These are phyloP conservation scores for Ochropleura plecta DNA, from an alignment of 2,888 invertebrate species.

Conservation along the genomic window DNA sequence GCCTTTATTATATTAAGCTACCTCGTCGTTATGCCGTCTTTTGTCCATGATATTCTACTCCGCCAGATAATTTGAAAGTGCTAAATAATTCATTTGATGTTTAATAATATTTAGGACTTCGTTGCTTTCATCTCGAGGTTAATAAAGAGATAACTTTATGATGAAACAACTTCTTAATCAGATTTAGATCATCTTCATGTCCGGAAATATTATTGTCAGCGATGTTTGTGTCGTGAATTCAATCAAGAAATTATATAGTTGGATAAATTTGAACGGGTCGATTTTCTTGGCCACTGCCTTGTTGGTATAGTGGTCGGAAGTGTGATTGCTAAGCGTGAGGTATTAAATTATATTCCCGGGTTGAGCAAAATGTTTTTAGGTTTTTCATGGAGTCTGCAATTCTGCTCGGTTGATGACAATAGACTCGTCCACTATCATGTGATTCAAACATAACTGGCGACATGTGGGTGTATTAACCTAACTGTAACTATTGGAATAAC, in stretches of 20 bases:
- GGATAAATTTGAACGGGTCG: neutral
- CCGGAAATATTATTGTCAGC: constrained; percentile 44
- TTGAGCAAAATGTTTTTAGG: no score
- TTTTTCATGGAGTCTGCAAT: no score
- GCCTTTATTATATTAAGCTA: constrained; percentile 76
- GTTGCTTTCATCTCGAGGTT: constrained; percentile 59
- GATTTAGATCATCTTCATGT: constrained; percentile 54
- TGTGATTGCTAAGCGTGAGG: no score
- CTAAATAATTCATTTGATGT: constrained; percentile 70
- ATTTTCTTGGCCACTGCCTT: no score
- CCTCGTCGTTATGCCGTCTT: constrained; percentile 69
- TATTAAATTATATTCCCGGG: no score
- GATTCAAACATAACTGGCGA: no score
- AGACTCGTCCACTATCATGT: no score
- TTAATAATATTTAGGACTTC: constrained; percentile 69
- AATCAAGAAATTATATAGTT: neutral
- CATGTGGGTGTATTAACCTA: no score
- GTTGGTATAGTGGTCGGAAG: no score
- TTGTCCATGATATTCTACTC: constrained; percentile 71
- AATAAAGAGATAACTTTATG: constrained; percentile 64
- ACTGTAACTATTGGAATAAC: no score
- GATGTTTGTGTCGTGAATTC: constrained; percentile 35
- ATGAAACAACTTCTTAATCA: constrained; percentile 61
- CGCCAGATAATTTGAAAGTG: constrained; percentile 68
- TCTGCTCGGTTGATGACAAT: no score